Percentiles rank a stretch among this genome's conserved stretches.
These are phyloP conservation scores for Habroteleia sp. DNA, from an alignment of 2,888 invertebrate species.

Conservation along the genomic window DNA sequence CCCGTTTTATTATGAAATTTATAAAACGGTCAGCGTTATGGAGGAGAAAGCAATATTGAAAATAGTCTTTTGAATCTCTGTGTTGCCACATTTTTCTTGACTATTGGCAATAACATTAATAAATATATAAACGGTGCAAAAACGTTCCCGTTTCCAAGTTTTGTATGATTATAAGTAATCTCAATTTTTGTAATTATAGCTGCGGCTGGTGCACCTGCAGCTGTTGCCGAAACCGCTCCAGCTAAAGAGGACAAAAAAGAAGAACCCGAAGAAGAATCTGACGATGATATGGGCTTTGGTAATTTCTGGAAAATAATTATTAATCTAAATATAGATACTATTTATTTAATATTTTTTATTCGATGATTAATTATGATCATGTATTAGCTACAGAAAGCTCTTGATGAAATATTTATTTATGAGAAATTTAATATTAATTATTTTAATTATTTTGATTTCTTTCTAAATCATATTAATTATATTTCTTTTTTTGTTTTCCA, in stretches of 20 bases:
- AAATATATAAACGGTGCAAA: too few relatives aligned
- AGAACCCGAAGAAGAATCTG: constrained; percentile 90
- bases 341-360: background rate
- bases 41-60: constrained; percentile 74
- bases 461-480: background rate
- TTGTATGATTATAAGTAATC: too few relatives aligned
- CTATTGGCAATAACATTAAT: constrained; percentile 35
- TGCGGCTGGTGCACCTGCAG: constrained; percentile 83
- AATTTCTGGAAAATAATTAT: constrained; percentile 70
- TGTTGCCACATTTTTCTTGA: constrained; percentile 17
- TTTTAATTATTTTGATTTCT: too few relatives aligned
- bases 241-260: constrained; percentile 90
- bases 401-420: constrained; percentile 33
- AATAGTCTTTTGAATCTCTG: constrained; percentile 37
- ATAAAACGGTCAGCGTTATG: constrained; percentile 74
- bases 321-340: too few relatives aligned
- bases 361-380: constrained; percentile 52
- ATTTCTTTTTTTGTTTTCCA: constrained; percentile 22
- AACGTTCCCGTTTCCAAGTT: too few relatives aligned
- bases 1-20: constrained; percentile 68
- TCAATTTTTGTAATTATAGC: constrained; percentile 56
- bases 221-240: constrained; percentile 83
- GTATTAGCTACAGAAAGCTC: constrained; percentile 58
- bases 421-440: too few relatives aligned
- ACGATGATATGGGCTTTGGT: constrained; percentile 97